Conservation (phyloP, 2,888 invertebrate species). For the Drosophila borealis region DNA sequence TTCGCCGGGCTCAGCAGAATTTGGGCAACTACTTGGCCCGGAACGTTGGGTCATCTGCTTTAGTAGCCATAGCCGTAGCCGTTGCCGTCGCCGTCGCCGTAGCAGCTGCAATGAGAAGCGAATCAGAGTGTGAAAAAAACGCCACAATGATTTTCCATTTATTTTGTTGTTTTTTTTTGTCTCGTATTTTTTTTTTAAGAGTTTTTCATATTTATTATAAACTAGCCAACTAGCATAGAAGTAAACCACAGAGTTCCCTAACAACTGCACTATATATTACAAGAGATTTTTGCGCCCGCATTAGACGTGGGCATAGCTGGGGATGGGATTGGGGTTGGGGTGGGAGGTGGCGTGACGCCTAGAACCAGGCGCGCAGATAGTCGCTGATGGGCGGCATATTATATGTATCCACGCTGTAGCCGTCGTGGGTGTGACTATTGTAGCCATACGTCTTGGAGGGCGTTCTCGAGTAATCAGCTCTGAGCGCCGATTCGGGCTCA, state of each 20-base stretch:
- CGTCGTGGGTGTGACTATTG: conserved; percentile 63
- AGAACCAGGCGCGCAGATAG: conserved; percentile 69
- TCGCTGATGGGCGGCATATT: conserved; percentile 63
- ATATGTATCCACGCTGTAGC: conserved; percentile 66
- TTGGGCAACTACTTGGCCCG: conserved; percentile 20
- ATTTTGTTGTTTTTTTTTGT: conserved; percentile 45
- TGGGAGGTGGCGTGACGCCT: not conserved
- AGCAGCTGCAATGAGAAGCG: conserved; percentile 65
- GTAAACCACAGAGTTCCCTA: conserved; percentile 17
- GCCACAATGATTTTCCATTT: conserved; percentile 51
- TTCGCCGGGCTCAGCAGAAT: conserved; percentile 59
- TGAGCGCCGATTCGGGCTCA: conserved; percentile 55
- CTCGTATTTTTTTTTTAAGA: conserved; percentile 8
- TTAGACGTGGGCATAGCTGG: not conserved
- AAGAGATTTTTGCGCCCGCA: not conserved
- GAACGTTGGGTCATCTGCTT: conserved; percentile 21
- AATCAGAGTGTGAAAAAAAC: conserved; percentile 46
- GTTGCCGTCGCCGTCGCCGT: conserved; percentile 20
- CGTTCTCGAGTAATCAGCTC: conserved; percentile 50
- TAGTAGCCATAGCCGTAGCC: conserved; percentile 47
- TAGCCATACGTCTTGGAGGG: conserved; percentile 67
- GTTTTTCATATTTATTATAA: conserved; percentile 25
- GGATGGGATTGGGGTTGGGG: no score
- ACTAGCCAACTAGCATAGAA: conserved; percentile 37
- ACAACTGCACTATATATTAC: conserved; percentile 20